phyloP scores from a whole-genome alignment of 2,797 vertebrate genomes.

The Nannoperca australis region DNA sequence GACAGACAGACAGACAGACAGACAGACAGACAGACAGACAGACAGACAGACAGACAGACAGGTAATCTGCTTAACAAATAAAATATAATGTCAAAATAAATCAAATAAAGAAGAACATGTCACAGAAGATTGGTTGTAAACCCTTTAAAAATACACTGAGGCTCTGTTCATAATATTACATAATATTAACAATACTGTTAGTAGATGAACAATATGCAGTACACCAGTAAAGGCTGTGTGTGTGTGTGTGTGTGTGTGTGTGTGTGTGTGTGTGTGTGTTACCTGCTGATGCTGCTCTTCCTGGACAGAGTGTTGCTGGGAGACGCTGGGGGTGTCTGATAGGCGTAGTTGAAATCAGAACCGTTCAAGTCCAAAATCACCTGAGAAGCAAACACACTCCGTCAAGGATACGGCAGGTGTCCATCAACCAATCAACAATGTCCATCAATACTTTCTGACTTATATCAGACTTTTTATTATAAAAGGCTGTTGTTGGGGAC shows the following conservation, averaged over 20 bases:
- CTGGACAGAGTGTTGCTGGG: conserved; percentile 87
- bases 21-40: too few species aligned
- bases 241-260: too few species aligned
- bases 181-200: neutral
- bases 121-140: neutral
- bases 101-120: neutral
- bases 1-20: too few species aligned
- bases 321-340: conserved; percentile 89
- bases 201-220: neutral
- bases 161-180: too few species aligned
- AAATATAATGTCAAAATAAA: neutral
- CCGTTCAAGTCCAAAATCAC: conserved; percentile 89
- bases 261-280: neutral
- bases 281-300: conserved; percentile 91
- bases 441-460: too few species aligned
- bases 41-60: neutral
- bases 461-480: too few species aligned
- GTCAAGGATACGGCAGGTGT: neutral
- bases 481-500: neutral
- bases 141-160: neutral
- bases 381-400: conserved; percentile 62
- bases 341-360: conserved; percentile 87
- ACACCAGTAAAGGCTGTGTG: neutral
- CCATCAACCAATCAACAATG: neutral
- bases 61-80: neutral